These are phyloP conservation scores for Aurelia sp. DNA, from an alignment of 30 jellyfish, hydroid and myxozoan genomes.

Conservation along the genomic window DNA sequence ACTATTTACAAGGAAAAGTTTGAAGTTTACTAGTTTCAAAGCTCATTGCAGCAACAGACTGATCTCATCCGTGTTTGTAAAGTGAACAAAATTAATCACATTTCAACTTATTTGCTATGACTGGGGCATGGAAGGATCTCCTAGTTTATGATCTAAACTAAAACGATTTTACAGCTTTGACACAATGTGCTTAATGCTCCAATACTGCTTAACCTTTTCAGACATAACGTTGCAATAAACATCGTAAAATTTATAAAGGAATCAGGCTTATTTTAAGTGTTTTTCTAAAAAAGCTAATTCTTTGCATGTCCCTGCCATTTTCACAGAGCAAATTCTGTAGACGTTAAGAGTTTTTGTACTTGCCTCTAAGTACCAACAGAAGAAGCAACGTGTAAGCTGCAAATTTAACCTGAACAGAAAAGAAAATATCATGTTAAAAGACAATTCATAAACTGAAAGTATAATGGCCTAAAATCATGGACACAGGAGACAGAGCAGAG, in stretches of 20 bases:
- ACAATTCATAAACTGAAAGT: no score
- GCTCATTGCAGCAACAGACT: no score
- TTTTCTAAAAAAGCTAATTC: conserved; percentile 18
- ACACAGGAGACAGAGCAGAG: no score
- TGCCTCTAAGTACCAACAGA: conserved; percentile 24
- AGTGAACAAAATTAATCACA: no score
- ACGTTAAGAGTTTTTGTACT: not conserved
- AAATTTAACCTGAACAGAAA: conserved; percentile 18
- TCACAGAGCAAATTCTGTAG: not conserved
- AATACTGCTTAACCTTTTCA: not conserved
- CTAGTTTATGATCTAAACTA: no score
- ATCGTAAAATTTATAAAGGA: not conserved
- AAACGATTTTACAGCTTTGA: no score
- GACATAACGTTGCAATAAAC: not conserved
- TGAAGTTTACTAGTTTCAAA: no score
- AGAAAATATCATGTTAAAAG: not conserved
- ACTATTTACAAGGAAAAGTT: no score
- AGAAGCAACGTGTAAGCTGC: conserved; percentile 41
- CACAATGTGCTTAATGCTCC: not conserved
- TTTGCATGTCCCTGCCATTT: conserved; percentile 3
- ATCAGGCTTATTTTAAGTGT: conserved; percentile 3
- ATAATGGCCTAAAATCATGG: no score
- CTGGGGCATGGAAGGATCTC: no score
- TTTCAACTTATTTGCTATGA: no score
- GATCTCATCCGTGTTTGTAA: no score